A percentile compares a stretch with the other conserved stretches of the same genome.
These are phyloP conservation scores for Apeltes quadracus DNA, from an alignment of 2,113 vertebrate genomes.

Conservation along the genomic window DNA sequence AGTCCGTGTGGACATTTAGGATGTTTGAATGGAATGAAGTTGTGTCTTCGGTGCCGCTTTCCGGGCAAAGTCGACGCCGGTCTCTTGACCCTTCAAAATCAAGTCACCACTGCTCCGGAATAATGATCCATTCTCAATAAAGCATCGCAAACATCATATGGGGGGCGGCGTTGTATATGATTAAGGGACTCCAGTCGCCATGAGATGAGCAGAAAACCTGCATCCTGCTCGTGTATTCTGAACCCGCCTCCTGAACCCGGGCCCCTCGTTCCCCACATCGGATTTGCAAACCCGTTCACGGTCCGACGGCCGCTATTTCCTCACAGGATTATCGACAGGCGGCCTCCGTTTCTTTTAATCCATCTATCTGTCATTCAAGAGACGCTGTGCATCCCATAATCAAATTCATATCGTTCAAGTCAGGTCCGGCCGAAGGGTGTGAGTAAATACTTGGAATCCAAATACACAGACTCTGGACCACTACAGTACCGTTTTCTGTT, in stretches of 20 bases:
- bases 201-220: slow-evolving; percentile 52
- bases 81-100: slow-evolving; percentile 35
- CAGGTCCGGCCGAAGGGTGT: slow-evolving; percentile 35
- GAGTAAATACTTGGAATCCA: slow-evolving; percentile 22
- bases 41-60: background rate
- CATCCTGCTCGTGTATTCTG: slow-evolving; percentile 53
- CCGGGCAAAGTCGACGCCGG: slow-evolving; percentile 18
- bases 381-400: slow-evolving; percentile 57
- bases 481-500: slow-evolving; percentile 3
- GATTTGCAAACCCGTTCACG: slow-evolving; percentile 71
- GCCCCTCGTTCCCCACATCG: slow-evolving; percentile 67
- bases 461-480: slow-evolving; percentile 4
- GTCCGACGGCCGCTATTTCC: slow-evolving; percentile 69
- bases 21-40: slow-evolving; percentile 43
- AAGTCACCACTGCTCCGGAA: slow-evolving; percentile 8
- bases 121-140: slow-evolving; percentile 49
- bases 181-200: slow-evolving; percentile 44
- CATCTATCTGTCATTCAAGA: slow-evolving; percentile 72
- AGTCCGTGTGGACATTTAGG: slow-evolving; percentile 45
- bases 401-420: slow-evolving; percentile 59
- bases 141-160: slow-evolving; percentile 47
- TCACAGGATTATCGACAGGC: slow-evolving; percentile 70
- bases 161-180: slow-evolving; percentile 32
- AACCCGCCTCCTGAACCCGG: slow-evolving; percentile 53
- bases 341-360: slow-evolving; percentile 71